These are phyloP conservation scores for Clanis bilineata DNA, from an alignment of 2,888 invertebrate species.

Conservation along the genomic window DNA sequence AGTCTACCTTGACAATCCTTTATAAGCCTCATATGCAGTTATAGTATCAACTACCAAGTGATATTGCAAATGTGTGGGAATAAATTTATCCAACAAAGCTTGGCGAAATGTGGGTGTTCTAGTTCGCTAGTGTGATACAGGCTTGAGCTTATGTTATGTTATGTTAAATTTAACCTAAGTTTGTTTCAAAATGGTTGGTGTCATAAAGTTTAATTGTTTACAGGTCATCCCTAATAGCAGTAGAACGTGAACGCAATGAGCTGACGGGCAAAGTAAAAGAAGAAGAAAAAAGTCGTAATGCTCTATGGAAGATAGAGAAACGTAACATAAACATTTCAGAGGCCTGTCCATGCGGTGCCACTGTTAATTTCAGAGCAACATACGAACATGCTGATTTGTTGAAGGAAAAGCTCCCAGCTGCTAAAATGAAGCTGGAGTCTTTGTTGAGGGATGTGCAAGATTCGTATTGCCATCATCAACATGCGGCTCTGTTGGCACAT, in stretches of 20 bases:
- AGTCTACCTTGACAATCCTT: no score
- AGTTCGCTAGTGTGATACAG: no score
- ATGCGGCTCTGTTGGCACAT: constrained; percentile 60
- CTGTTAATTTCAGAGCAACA: constrained; percentile 42
- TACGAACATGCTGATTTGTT: constrained; percentile 61
- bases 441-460: constrained; percentile 63
- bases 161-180: no score
- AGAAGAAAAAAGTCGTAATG: constrained; percentile 52
- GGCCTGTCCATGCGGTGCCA: constrained; percentile 53
- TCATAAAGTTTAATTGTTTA: no score
- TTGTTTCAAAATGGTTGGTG: no score
- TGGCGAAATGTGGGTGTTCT: no score
- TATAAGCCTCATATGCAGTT: no score
- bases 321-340: constrained; percentile 37
- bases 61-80: no score
- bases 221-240: constrained; percentile 63
- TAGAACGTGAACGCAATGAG: constrained; percentile 58
- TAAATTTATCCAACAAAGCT: no score
- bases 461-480: constrained; percentile 69
- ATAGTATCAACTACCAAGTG: no score
- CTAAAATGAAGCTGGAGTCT: constrained; percentile 56
- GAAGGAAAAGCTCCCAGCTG: constrained; percentile 57
- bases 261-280: constrained; percentile 49
- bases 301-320: constrained; percentile 64
- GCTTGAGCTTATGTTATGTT: no score